A percentile compares a stretch with the other conserved stretches of the same genome.
Conservation (phyloP, 2,797 vertebrate genomes). For the Cygnus olor region DNA sequence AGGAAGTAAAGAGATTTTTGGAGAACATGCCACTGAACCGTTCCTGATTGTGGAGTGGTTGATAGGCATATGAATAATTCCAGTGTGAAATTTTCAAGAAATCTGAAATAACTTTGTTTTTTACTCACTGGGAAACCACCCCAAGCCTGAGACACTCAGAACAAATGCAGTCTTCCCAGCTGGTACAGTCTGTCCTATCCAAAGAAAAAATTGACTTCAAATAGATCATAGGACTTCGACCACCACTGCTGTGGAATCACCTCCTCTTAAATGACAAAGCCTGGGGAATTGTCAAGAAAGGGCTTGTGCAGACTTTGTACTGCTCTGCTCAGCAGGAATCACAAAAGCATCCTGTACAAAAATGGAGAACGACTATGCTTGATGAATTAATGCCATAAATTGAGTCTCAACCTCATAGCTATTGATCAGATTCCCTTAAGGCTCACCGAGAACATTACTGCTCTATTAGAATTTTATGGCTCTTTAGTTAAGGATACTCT, state of each 20-base stretch:
- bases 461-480: constrained; percentile 51
- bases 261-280: constrained; percentile 19
- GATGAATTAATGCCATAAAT: constrained; percentile 15
- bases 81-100: background rate
- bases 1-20: background rate
- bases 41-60: background rate
- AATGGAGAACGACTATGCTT: constrained; percentile 12
- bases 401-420: constrained; percentile 23
- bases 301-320: background rate
- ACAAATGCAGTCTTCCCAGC: background rate
- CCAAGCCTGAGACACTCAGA: background rate
- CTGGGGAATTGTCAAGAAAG: background rate
- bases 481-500: constrained; percentile 51
- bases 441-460: background rate
- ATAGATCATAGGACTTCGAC: background rate
- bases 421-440: constrained; percentile 11
- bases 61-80: background rate
- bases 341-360: constrained; percentile 32
- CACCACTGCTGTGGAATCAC: background rate
- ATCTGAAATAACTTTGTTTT: background rate
- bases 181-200: background rate
- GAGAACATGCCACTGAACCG: background rate
- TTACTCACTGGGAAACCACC: background rate
- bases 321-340: constrained; percentile 29
- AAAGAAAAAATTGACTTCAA: background rate